Evolutionary conservation across 2,113 vertebrate genomes (phyloP), one percentile per base, ranked within the genome.

Genomic region (Argyrosomus japonicus): DNA sequence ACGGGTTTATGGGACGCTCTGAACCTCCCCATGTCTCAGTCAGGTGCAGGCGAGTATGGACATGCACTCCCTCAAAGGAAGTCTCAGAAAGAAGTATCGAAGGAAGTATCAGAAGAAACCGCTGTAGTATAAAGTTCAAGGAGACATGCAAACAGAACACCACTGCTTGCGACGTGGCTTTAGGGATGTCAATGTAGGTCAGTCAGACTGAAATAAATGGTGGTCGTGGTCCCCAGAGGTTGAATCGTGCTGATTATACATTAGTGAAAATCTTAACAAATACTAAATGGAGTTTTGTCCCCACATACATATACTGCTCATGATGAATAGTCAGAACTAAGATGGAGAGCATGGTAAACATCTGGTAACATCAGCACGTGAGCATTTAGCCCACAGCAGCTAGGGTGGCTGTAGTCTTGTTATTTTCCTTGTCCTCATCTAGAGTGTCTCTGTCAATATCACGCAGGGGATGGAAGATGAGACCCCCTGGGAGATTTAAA

Each of bases 41-140:
- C 75, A 86, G 81, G 64, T 87, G 74, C 21, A 70, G 81, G 79
- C 85, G 12, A 86, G 90, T 88, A 4, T 51, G 43, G 67, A 43
- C 92, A 75, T 23, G 92, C 21, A 58, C 9, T 13, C 4, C 15
- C 25, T 68, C 15, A 3, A 63, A 80, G 70, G 73, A 81, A 61
- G 58, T 53, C 62, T 80, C 81, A 45, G n/a, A n/a, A n/a, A n/a
- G n/a, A n/a, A n/a, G n/a, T n/a, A n/a, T n/a, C n/a, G n/a, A 63
- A 80, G 70, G 73, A 81, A 61, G 58, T 53, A 57, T 80, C 81
- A 45, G 23, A 69, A 36, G 29, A 61, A 64, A 63, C 8, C 76
- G 77, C 19, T 70, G 53, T 47, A 21, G 45, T 68, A 75, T 17
- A 68, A 48, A 57, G 36, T 51, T 68, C 1, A 47, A 62, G 43